A percentile compares a stretch with the other conserved stretches of the same genome.
These are phyloP conservation scores for Eupsittula cactorum DNA, from an alignment of 2,113 vertebrate species.

Conservation along the genomic window DNA sequence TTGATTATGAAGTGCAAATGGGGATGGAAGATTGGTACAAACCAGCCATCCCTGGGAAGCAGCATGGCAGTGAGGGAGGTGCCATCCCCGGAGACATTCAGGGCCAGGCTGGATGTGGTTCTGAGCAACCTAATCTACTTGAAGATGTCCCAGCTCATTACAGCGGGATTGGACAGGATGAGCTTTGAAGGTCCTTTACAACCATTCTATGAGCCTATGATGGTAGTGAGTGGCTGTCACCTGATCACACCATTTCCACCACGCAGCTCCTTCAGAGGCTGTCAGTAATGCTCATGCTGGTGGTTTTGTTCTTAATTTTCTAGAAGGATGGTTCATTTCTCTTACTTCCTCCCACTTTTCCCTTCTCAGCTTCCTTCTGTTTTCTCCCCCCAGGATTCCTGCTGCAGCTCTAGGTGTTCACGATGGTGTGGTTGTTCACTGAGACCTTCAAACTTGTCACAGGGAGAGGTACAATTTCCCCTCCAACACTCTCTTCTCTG, in stretches of 20 bases:
- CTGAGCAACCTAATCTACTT: not conserved
- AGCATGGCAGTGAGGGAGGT: not conserved
- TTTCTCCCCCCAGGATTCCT: not conserved
- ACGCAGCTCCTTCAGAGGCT: not conserved
- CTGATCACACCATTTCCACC: not conserved
- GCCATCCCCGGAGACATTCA: not conserved
- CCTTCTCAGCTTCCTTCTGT: not conserved
- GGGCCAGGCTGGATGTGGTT: not conserved
- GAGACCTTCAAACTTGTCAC: fast-evolving
- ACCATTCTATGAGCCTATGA: not conserved
- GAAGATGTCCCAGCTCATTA: not conserved
- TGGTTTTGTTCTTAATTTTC: not conserved
- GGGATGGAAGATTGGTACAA: not conserved
- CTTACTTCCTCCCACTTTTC: not conserved
- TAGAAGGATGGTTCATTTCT: not conserved
- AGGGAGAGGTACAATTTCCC: not conserved
- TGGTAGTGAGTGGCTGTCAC: not conserved
- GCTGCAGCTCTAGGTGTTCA: fast-evolving
- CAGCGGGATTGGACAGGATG: not conserved
- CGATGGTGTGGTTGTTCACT: fast-evolving
- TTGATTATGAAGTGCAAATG: not conserved
- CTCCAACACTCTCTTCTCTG: not conserved
- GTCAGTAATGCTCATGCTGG: not conserved
- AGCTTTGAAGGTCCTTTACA: not conserved
- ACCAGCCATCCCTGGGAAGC: not conserved